Evolutionary conservation across 1,140 invertebrate species (phyloP).

Genomic region (Sinonovacula constricta): DNA sequence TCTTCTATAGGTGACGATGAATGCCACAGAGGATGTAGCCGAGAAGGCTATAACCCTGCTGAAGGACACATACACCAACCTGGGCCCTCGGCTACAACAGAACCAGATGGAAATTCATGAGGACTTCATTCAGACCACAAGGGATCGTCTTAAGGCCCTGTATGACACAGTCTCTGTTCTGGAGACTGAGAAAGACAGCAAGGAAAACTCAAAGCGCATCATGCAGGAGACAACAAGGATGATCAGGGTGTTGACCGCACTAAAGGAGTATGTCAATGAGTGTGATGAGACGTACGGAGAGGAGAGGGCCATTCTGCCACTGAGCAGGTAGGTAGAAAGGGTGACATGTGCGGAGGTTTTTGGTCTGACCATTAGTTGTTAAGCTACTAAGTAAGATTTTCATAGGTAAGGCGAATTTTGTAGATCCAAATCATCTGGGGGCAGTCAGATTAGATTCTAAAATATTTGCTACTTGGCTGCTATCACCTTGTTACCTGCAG

Average conservation of each 20-base stretch:
- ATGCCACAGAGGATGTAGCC: conserved; percentile 94
- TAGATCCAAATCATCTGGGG: no score
- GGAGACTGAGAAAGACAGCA: conserved; percentile 81
- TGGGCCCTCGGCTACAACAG: conserved; percentile 90
- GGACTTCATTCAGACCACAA: conserved; percentile 92
- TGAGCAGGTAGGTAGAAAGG: conserved; percentile 89
- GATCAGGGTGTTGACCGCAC: conserved; percentile 95
- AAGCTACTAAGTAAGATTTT: no score
- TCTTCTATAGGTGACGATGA: conserved; percentile 86
- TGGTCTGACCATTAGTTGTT: no score
- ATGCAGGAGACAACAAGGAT: conserved; percentile 91
- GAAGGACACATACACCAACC: conserved; percentile 95
- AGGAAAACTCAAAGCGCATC: conserved; percentile 79
- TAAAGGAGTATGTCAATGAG: conserved; percentile 97
- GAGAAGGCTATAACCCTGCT: conserved; percentile 93
- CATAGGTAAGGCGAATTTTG: no score
- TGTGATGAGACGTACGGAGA: conserved; percentile 95
- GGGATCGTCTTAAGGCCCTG: conserved; percentile 91
- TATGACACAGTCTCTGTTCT: conserved; percentile 82
- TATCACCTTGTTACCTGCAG: no score
- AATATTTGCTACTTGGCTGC: no score
- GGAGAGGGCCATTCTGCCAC: conserved; percentile 92
- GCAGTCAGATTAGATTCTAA: no score
- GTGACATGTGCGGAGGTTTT: no score
- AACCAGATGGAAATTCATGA: conserved; percentile 90